phyloP scores from a whole-genome alignment of 2,113 vertebrate species.

The Clinocottus analis region DNA sequence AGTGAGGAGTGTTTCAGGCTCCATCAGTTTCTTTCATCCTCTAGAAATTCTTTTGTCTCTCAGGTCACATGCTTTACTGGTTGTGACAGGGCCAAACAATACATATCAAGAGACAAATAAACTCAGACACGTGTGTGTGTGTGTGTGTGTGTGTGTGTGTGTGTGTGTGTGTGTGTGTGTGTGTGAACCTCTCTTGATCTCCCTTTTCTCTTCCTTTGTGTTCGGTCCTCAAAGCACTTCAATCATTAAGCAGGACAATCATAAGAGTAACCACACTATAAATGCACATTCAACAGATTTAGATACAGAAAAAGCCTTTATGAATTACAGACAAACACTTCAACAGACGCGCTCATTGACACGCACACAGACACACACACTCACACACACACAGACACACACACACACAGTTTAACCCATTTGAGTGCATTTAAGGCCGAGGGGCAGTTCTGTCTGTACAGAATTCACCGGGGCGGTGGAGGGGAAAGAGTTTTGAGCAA shows the following conservation, averaged over 20 bases:
- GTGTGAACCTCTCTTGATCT: constrained; percentile 1
- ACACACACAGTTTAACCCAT: constrained; percentile 26
- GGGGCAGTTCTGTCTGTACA: constrained; percentile 32
- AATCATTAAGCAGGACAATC: constrained; percentile 1
- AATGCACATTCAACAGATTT: constrained; percentile 2
- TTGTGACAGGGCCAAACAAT: constrained; percentile 27
- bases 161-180: too few species aligned
- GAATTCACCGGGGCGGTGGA: not conserved
- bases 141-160: not conserved
- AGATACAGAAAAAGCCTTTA: not conserved
- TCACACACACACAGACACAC: constrained; percentile 26
- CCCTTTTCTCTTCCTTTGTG: not conserved
- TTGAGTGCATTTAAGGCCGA: constrained; percentile 36
- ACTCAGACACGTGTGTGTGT: not conserved
- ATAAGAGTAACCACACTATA: constrained; percentile 16
- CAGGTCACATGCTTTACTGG: constrained; percentile 27
- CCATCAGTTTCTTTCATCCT: constrained; percentile 41
- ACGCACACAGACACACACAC: constrained; percentile 15
- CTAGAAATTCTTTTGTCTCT: constrained; percentile 26
- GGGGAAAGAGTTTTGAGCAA: constrained; percentile 24
- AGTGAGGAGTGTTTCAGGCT: constrained; percentile 35
- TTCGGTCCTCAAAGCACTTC: not conserved
- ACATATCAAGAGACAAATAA: constrained; percentile 18
- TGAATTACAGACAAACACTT: not conserved
- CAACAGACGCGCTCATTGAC: not conserved